Percentiles rank a stretch among this genome's conserved stretches.
These are phyloP conservation scores for Porites divaricata DNA, from an alignment of 92 coral and sea anemone genomes.

Conservation along the genomic window DNA sequence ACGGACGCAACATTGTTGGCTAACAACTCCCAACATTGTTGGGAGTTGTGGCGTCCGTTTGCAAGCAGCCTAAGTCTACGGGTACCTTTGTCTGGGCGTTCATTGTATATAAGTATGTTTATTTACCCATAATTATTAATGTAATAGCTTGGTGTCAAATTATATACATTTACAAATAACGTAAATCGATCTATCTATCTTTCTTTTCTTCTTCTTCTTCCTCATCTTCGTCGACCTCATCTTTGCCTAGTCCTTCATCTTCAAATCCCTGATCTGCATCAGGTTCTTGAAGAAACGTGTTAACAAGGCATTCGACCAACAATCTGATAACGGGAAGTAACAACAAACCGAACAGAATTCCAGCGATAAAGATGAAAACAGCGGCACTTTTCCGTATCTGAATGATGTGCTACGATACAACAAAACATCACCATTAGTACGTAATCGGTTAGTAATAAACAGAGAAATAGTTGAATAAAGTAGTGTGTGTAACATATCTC, in stretches of 20 bases:
- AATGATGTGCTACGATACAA: conserved; percentile 73
- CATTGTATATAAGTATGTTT: no score
- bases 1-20: no score
- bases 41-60: no score
- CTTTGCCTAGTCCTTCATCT: conserved; percentile 49
- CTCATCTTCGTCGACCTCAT: conserved; percentile 56
- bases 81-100: no score
- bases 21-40: no score
- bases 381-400: conserved; percentile 87
- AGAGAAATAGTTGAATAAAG: no score
- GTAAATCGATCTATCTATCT: conserved; percentile 10
- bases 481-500: no score
- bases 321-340: conserved; percentile 72
- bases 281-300: conserved; percentile 63
- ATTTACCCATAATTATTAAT: no score
- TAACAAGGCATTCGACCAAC: conserved; percentile 61
- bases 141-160: no score
- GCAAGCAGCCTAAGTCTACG: no score
- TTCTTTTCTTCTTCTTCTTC: conserved; percentile 52
- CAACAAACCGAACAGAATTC: conserved; percentile 82
- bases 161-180: no score
- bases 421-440: background rate
- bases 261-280: conserved; percentile 48
- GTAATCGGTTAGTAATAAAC: no score
- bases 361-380: conserved; percentile 73